Percentiles rank a stretch among this genome's conserved stretches.
Conservation (phyloP, 2,888 invertebrate species). For the Andricus quercusramuli region DNA sequence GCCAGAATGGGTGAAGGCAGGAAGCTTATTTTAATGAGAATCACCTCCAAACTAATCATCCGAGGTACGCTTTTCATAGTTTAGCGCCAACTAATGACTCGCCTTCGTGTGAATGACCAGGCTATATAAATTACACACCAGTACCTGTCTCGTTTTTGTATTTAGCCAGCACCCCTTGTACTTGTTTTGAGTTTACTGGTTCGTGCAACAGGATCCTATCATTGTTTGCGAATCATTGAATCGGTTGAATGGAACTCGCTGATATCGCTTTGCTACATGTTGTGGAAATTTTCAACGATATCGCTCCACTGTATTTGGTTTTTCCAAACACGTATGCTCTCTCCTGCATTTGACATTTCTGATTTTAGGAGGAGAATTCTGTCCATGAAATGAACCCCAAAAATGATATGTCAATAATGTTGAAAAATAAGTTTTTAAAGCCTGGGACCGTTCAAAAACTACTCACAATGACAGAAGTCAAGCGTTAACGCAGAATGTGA, state of each 20-base stretch:
- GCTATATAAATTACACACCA: not conserved
- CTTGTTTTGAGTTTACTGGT: slow-evolving; percentile 43
- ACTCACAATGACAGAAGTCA: too few species aligned
- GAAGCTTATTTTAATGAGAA: slow-evolving; percentile 27
- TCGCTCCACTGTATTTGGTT: slow-evolving; percentile 41
- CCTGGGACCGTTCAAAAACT: too few species aligned
- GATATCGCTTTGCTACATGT: slow-evolving; percentile 53
- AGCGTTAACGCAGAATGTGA: too few species aligned
- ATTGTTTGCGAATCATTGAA: slow-evolving; percentile 72
- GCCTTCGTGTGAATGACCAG: not conserved
- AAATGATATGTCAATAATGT: not conserved
- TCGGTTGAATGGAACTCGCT: slow-evolving; percentile 65
- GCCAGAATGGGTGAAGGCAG: slow-evolving; percentile 12
- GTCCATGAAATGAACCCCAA: not conserved
- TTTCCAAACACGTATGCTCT: slow-evolving; percentile 23
- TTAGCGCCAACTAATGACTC: slow-evolving; percentile 14
- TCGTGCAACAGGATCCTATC: slow-evolving; percentile 64
- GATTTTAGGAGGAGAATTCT: not conserved
- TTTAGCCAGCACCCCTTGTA: slow-evolving; percentile 38
- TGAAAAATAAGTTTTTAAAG: not conserved
- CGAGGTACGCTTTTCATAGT: slow-evolving; percentile 20
- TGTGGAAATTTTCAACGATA: slow-evolving; percentile 49
- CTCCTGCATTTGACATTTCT: slow-evolving; percentile 22
- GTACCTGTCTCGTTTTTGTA: not conserved
- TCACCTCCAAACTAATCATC: slow-evolving; percentile 21